phyloP scores from a whole-genome alignment of 2,113 vertebrate species.

The Syngnathus floridae region DNA sequence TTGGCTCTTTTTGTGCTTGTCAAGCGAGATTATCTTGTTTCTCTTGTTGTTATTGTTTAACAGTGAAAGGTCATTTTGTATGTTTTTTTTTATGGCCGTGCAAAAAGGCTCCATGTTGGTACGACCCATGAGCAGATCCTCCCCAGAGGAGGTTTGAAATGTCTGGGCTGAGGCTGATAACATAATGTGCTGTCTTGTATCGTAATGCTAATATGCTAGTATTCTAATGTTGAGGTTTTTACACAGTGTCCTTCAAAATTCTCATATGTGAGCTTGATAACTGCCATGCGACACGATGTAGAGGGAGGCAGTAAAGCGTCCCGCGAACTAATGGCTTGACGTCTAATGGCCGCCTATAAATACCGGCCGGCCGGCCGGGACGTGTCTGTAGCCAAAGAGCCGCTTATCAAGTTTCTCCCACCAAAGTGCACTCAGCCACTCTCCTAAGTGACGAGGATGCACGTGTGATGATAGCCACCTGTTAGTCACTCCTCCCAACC shows the following conservation, averaged over 20 bases:
- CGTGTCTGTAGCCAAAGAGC: constrained; percentile 46
- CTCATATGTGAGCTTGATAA: neutral
- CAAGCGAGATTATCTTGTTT: neutral
- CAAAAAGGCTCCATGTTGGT: constrained; percentile 12
- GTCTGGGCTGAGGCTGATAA: neutral
- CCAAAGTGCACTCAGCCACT: constrained; percentile 18
- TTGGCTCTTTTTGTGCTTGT: constrained; percentile 12
- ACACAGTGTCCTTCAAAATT: neutral
- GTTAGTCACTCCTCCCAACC: constrained; percentile 30
- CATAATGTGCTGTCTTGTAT: neutral
- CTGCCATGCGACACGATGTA: constrained; percentile 9
- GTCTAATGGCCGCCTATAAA: constrained; percentile 49
- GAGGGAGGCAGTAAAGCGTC: constrained; percentile 36
- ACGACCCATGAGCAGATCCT: neutral
- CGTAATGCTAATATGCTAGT: neutral
- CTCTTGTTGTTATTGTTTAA: neutral
- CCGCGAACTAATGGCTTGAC: constrained; percentile 20
- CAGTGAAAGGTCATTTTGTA: neutral
- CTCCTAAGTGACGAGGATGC: constrained; percentile 46
- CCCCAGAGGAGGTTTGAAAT: neutral
- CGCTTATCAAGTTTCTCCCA: constrained; percentile 52
- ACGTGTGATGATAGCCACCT: constrained; percentile 49
- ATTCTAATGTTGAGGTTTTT: neutral
- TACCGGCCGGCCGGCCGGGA: constrained; percentile 18
- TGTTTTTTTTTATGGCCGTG: constrained; percentile 13